Evolutionary conservation across 2,888 invertebrate genomes (phyloP).

Genomic region (Gymnoscelis rufifasciata): DNA sequence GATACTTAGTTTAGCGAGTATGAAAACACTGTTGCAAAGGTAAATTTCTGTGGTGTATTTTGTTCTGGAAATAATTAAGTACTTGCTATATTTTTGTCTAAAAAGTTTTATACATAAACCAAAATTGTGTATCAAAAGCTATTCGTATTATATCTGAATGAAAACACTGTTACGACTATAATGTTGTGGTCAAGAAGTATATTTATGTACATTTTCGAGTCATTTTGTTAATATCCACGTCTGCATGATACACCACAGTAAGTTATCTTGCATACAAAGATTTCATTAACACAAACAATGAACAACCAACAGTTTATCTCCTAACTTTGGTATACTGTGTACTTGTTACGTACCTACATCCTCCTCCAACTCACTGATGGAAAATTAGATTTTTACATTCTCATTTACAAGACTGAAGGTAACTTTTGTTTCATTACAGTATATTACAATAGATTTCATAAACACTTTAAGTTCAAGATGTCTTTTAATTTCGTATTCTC

Average conservation of each 20-base stretch:
- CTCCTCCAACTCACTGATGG: constrained; percentile 50
- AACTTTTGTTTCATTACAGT: constrained; percentile 66
- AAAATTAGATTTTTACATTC: constrained; percentile 32
- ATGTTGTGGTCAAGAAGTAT: too few species aligned
- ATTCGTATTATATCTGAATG: too few species aligned
- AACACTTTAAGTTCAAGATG: constrained; percentile 48
- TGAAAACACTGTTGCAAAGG: constrained; percentile 10
- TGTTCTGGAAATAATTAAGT: too few species aligned
- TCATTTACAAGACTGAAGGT: constrained; percentile 66
- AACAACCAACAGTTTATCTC: constrained; percentile 63
- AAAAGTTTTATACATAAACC: too few species aligned
- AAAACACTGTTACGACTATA: too few species aligned
- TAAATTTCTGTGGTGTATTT: constrained; percentile 19
- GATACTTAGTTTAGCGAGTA: constrained; percentile 29
- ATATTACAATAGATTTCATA: constrained; percentile 47
- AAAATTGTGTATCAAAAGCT: too few species aligned
- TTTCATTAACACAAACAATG: constrained; percentile 43
- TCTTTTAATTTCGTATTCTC: constrained; percentile 45
- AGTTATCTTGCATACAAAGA: constrained; percentile 33
- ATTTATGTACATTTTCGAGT: too few species aligned
- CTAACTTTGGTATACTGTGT: constrained; percentile 80
- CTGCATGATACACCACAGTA: constrained; percentile 16
- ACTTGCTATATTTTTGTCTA: too few species aligned
- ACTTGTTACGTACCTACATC: constrained; percentile 55
- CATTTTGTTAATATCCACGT: too few species aligned